These are phyloP conservation scores for Pagetopsis macropterus DNA, from an alignment of 2,797 vertebrate genomes.

Conservation along the genomic window DNA sequence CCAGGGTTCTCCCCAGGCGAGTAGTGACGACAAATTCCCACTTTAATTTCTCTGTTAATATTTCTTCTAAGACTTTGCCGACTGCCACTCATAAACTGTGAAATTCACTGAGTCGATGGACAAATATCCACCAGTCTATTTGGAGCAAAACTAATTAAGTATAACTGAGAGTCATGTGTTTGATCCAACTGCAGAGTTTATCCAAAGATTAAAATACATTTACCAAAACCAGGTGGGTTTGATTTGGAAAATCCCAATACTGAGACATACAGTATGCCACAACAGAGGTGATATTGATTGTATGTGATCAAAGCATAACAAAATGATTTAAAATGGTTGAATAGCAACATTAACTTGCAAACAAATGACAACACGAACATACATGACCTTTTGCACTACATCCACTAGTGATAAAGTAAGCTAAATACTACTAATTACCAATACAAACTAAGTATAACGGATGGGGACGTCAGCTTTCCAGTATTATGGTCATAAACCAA, in stretches of 20 bases:
- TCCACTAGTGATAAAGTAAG: too few relatives aligned
- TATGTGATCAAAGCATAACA: too few relatives aligned
- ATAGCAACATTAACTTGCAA: too few relatives aligned
- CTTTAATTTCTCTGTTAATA: constrained; percentile 74
- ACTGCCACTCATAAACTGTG: constrained; percentile 55
- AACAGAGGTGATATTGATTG: background rate
- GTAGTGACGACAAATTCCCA: constrained; percentile 54
- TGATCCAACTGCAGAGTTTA: constrained; percentile 19
- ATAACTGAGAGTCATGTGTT: background rate
- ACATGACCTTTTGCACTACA: too few relatives aligned
- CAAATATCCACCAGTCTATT: constrained; percentile 47
- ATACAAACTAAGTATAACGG: too few relatives aligned
- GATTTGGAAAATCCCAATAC: background rate
- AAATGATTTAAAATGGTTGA: too few relatives aligned
- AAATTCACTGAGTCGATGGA: constrained; percentile 55
- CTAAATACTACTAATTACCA: too few relatives aligned
- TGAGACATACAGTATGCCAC: background rate
- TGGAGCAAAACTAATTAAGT: constrained; percentile 18
- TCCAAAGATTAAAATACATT: constrained; percentile 16
- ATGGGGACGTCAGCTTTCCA: too few relatives aligned
- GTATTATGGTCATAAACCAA: too few relatives aligned
- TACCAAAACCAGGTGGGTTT: background rate
- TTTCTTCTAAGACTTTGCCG: constrained; percentile 64
- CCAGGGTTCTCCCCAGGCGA: constrained; percentile 53
- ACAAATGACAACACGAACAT: too few relatives aligned